Conservation (phyloP, 2,113 vertebrate species). For the Neolamprologus toae region DNA sequence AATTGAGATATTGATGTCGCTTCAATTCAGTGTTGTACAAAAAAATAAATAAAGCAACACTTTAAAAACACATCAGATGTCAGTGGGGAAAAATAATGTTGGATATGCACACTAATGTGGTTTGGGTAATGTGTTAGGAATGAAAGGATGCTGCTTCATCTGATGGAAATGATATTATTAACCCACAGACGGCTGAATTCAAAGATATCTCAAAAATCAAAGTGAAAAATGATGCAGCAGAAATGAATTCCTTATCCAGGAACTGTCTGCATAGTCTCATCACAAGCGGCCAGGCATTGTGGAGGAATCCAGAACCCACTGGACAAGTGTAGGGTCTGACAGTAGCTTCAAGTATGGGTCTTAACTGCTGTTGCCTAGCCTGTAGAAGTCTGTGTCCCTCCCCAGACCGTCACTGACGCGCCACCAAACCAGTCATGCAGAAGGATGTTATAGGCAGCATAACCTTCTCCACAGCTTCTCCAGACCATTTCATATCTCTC, state of each 20-base stretch:
- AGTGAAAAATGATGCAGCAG: neutral
- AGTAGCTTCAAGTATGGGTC: neutral
- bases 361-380: neutral
- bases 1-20: neutral
- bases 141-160: neutral
- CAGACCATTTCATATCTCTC: neutral
- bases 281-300: neutral
- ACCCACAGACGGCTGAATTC: neutral
- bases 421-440: neutral
- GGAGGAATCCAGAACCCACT: neutral
- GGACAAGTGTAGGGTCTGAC: neutral
- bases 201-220: neutral
- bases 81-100: neutral
- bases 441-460: neutral
- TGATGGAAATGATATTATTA: neutral
- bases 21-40: neutral
- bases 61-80: neutral
- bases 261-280: neutral
- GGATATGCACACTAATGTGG: neutral
- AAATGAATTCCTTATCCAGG: neutral
- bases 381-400: neutral
- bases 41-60: neutral
- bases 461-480: neutral
- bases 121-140: neutral
- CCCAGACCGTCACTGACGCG: neutral